Evolutionary conservation across 2,113 vertebrate species (phyloP), one percentile per base, ranked within the genome.

Genomic region (Climacteris rufus): DNA sequence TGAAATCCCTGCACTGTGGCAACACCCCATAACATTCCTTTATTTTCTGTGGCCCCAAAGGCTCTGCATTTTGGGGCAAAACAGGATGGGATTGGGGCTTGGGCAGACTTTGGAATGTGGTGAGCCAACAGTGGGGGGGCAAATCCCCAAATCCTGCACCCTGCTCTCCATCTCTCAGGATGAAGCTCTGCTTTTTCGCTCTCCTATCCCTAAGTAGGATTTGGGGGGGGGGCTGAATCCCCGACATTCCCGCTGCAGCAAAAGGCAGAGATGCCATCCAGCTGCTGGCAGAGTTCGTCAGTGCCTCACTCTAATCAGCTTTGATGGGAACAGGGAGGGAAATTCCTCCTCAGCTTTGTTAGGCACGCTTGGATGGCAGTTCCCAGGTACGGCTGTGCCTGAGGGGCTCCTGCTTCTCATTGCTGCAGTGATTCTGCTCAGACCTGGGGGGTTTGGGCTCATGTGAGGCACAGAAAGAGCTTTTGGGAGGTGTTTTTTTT

Each of bases 211-310:
- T 70, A 52, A 0, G 2, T 1, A 3, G 47, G 42, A 27, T 35
- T 6, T 20, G n/a, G n/a, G 33, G 21, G 14, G 10, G 4, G 8
- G 0, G 0, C 39, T n/a, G 40, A 59, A 37, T 24, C 35, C 6
- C 1, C 0, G 0, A 2, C 3, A 1, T 7, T 35, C 33, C 39
- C 50, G 8, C 14, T 12, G 37, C 53, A 76, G 61, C 61, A 35
- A 11, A 45, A 40, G 30, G 61, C 76, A 63, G 76, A 80, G 42
- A 5, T 8, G 64, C 54, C 30, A 11, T 3, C 49, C 81, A 60
- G 85, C 39, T 54, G 53, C 82, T 53, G 69, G 39, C 56, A 61
- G 83, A 22, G 65, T 1, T 90, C 21, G 0, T 53, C 63, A 94
- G 35, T 1, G 22, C 28, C 11, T 88, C 75, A 24, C 39, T 5